A percentile compares a stretch with the other conserved stretches of the same genome.
These are phyloP conservation scores for Trogon melanurus DNA, from an alignment of 2,113 vertebrate genomes.

Conservation along the genomic window DNA sequence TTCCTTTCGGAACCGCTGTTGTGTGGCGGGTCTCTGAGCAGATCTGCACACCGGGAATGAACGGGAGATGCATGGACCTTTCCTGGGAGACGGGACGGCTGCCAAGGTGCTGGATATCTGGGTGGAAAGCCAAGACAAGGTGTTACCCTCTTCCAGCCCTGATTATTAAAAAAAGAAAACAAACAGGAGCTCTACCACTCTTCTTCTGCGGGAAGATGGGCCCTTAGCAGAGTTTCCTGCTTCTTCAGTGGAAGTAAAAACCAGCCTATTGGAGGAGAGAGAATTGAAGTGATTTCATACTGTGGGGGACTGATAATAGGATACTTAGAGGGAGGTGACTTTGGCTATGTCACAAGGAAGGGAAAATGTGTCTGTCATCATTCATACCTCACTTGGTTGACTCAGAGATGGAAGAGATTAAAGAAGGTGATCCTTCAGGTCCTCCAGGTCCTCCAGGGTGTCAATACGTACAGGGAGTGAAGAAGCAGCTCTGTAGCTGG, in stretches of 20 bases:
- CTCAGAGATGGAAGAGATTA: neutral
- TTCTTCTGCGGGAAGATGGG: neutral
- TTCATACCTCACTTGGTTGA: neutral
- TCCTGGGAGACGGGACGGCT: neutral
- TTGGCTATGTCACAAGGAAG: neutral
- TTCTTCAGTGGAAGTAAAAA: neutral
- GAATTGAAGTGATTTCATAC: neutral
- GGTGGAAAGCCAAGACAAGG: neutral
- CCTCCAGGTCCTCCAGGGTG: neutral
- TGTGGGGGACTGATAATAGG: neutral
- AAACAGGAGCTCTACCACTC: neutral
- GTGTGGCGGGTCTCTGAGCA: neutral
- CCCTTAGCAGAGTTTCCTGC: neutral
- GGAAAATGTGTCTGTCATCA: neutral
- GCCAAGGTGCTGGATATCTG: neutral
- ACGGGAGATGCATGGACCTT: fast-evolving
- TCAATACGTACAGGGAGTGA: neutral
- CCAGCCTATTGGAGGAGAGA: neutral
- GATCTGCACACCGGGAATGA: neutral
- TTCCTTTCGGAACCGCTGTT: neutral
- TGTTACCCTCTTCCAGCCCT: neutral
- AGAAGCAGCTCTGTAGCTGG: neutral
- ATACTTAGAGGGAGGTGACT: neutral
- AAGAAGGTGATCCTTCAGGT: neutral
- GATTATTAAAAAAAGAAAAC: neutral